A percentile compares a stretch with the other conserved stretches of the same genome.
Evolutionary conservation across 2,888 invertebrate species (phyloP).

Genomic region (Lacanobia wlatinum): DNA sequence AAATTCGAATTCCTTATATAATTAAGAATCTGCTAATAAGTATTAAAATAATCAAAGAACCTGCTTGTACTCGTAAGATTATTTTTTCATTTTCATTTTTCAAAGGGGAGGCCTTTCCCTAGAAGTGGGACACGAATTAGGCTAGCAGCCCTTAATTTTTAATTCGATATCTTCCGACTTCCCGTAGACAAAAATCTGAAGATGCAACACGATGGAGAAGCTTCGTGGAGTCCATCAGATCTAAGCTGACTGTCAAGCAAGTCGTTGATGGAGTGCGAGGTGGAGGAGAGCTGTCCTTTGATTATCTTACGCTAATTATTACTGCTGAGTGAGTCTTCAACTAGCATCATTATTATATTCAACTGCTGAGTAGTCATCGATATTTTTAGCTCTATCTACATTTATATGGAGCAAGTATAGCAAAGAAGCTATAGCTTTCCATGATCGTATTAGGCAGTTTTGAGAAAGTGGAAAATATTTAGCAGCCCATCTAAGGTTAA

Average conservation of each 20-base stretch:
- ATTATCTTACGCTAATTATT: slow-evolving; percentile 94
- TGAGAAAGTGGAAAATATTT: background rate
- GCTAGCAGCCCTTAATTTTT: too few relatives aligned
- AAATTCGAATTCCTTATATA: too few relatives aligned
- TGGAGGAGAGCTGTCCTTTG: slow-evolving; percentile 95
- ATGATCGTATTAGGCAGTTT: background rate
- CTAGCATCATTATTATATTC: background rate
- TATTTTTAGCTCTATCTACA: background rate
- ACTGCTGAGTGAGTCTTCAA: slow-evolving; percentile 95
- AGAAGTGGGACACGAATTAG: too few relatives aligned
- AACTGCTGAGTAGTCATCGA: background rate
- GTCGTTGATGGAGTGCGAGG: slow-evolving; percentile 95
- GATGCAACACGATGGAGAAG: slow-evolving; percentile 92
- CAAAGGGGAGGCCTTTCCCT: too few relatives aligned
- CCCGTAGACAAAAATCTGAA: slow-evolving; percentile 83
- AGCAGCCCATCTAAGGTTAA: too few relatives aligned
- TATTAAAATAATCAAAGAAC: too few relatives aligned
- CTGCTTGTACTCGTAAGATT: too few relatives aligned
- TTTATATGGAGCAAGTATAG: background rate
- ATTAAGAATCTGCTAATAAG: too few relatives aligned
- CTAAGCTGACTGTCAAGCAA: slow-evolving; percentile 95
- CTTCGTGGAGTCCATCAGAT: slow-evolving; percentile 94
- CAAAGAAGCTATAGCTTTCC: background rate
- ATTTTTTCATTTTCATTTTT: too few relatives aligned
- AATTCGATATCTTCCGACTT: slow-evolving; percentile 3